Percentiles rank a stretch among this genome's conserved stretches.
Conservation (phyloP, 1,140 invertebrate genomes). For the Triops longicaudatus region DNA sequence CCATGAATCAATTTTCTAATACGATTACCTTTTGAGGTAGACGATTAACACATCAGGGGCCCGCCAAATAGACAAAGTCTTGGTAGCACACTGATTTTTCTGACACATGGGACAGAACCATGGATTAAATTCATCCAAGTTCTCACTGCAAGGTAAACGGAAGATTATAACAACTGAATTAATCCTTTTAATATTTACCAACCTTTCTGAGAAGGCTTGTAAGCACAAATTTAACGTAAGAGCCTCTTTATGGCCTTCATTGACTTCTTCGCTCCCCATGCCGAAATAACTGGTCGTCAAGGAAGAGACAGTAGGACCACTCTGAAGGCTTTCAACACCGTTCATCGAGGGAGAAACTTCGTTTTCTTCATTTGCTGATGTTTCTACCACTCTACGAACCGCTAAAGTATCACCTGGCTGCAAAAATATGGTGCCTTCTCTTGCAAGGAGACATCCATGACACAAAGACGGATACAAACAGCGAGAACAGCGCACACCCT, state of each 20-base stretch:
- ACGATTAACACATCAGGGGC: slow-evolving; percentile 62
- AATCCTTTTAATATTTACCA: too few relatives aligned
- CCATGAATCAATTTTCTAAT: slow-evolving; percentile 4
- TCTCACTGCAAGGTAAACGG: slow-evolving; percentile 45
- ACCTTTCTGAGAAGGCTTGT: slow-evolving; percentile 58
- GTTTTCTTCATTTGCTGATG: slow-evolving; percentile 29
- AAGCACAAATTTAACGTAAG: slow-evolving; percentile 58
- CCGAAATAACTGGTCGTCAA: not conserved
- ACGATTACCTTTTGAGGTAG: slow-evolving; percentile 55
- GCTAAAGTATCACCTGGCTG: slow-evolving; percentile 52
- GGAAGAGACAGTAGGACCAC: not conserved
- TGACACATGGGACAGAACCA: slow-evolving; percentile 62
- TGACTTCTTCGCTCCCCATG: not conserved
- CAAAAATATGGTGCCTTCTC: slow-evolving; percentile 44
- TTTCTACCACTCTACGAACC: slow-evolving; percentile 40
- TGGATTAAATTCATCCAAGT: slow-evolving; percentile 58
- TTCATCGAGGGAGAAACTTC: not conserved
- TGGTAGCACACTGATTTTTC: slow-evolving; percentile 58
- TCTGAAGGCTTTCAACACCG: not conserved
- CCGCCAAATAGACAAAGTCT: slow-evolving; percentile 58
- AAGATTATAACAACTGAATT: slow-evolving; percentile 17
- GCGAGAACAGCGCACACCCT: slow-evolving; percentile 55
- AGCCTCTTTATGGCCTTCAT: slow-evolving; percentile 38
- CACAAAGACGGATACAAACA: slow-evolving; percentile 53
- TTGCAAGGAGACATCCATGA: slow-evolving; percentile 50